Percentiles rank a stretch among this genome's conserved stretches.
Conservation (phyloP, 2,888 invertebrate genomes). For the Creontiades dilutus region DNA sequence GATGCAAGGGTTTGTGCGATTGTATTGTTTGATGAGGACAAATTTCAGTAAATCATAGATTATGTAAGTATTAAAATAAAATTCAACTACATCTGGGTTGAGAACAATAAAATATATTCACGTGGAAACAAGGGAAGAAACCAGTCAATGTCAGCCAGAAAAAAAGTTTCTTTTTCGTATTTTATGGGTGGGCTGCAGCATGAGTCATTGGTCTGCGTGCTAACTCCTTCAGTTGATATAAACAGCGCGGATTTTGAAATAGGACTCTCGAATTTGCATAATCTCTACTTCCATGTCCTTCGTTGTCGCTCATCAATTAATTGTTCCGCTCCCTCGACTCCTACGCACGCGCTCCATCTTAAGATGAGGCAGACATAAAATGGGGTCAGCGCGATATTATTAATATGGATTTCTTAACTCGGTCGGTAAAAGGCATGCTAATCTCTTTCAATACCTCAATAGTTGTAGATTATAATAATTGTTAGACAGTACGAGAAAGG, state of each 20-base stretch:
- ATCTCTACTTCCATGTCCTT: not conserved
- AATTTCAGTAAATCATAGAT: too few species aligned
- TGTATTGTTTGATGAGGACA: too few species aligned
- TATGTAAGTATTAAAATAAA: too few species aligned
- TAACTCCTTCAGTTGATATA: not conserved
- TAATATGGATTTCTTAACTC: too few species aligned
- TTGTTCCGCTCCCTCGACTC: not conserved
- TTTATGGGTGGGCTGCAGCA: constrained; percentile 4
- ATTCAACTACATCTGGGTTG: too few species aligned
- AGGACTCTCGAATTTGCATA: constrained; percentile 15
- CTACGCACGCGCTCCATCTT: not conserved
- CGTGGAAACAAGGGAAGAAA: not conserved
- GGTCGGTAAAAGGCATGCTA: too few species aligned
- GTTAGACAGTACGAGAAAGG: too few species aligned
- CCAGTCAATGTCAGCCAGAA: not conserved
- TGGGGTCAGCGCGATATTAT: not conserved
- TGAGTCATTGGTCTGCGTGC: not conserved
- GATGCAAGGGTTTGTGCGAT: too few species aligned
- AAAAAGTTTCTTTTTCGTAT: not conserved
- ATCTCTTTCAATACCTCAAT: too few species aligned
- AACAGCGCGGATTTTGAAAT: constrained; percentile 20
- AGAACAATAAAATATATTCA: too few species aligned
- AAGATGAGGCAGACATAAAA: not conserved
- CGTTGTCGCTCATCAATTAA: constrained; percentile 1
- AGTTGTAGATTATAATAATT: too few species aligned